Base-by-base conservation (phyloP, 2,113 vertebrate genomes). In the Hyaena hyaena region DNA sequence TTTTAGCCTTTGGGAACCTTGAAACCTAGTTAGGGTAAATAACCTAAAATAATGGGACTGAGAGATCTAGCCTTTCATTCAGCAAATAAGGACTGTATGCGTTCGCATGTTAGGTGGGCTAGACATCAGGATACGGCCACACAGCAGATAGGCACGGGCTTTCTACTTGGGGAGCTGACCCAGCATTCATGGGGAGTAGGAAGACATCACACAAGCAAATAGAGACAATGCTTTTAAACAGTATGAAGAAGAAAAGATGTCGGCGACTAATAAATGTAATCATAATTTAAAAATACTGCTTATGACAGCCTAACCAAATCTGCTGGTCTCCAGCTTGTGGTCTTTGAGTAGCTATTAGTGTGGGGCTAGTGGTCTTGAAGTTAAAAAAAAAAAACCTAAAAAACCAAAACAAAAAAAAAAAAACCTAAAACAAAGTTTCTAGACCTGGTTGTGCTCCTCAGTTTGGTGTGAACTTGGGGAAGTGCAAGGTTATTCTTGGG, bases 1-100 rank as follows among this genome's bases (percentile, higher is more conserved):
- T 98, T 97, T 97, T 97, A 95, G 94, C 66, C 66, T 85, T 85
- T 35, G 39, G 76, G 69, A 94, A 45, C 39, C 93, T 97, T 95
- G 88, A 96, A 95, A 95, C 90, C 92, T 82, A 95, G 92, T 73
- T 95, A 95, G 80, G 88, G 90, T 84, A 96, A 96, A 96, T 19
- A 55, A 94, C 50, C 90, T 92, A 58, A 39, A 92, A 90, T 69
- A 92, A 63, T 3, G 48, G 92, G 50, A 84, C 74, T 4, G 9
- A 28, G 86, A 58, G 73, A 45, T 61, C 88, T 19, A 23, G 53
- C 43, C 79, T 93, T 71, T 93, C 87, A 68, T 84, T 86, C 43
- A 73, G 53, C 10, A 53, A 39, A 7, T 93, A 24, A 15, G 31
- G n/a, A 15, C n/a, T 26, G 28, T 0, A 0, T 35, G 26, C 3